Evolutionary conservation across 2,113 vertebrate species (phyloP), one percentile per base, ranked within the genome.

Genomic region (Myocastor coypus): DNA sequence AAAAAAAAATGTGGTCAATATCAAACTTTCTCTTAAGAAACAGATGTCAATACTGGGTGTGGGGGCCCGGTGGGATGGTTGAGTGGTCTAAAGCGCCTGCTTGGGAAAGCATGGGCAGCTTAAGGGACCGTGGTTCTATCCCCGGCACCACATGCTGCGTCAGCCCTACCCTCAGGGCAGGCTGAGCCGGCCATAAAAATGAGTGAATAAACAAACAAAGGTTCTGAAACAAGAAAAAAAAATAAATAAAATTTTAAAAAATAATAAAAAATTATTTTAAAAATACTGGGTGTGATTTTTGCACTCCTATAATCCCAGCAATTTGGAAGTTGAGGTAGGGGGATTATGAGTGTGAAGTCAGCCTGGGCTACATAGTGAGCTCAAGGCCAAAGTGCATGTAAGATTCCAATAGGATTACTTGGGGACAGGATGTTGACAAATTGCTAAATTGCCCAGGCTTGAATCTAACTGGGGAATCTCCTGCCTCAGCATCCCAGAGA

Each of bases 21-120:
- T 24, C 73, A 90, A 68, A 63, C 75, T 94, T 94, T 84, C 55
- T 92, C 40, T 55, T n/a, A 71, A 37, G n/a, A 71, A 22, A 71
- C 75, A 95, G 88, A 77, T 57, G 59, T 32, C 69, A 63, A 84
- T 93, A 80, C n/a, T 20, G 34, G 69, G 69, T 71, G n/a, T 71
- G 69, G n/a, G n/a, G n/a, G n/a, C n/a, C n/a, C n/a, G n/a, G n/a
- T n/a, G n/a, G n/a, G n/a, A n/a, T n/a, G n/a, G n/a, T n/a, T n/a
- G n/a, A n/a, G n/a, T n/a, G n/a, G n/a, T n/a, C n/a, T n/a, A n/a
- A n/a, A n/a, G n/a, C n/a, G n/a, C n/a, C n/a, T n/a, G n/a, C n/a
- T n/a, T n/a, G n/a, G n/a, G n/a, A n/a, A n/a, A n/a, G n/a, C n/a
- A n/a, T n/a, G n/a, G n/a, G n/a, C n/a, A n/a, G n/a, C n/a, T n/a